A percentile compares a stretch with the other conserved stretches of the same genome.
Evolutionary conservation across 2,888 invertebrate species (phyloP).

Genomic region (Tyria jacobaeae): DNA sequence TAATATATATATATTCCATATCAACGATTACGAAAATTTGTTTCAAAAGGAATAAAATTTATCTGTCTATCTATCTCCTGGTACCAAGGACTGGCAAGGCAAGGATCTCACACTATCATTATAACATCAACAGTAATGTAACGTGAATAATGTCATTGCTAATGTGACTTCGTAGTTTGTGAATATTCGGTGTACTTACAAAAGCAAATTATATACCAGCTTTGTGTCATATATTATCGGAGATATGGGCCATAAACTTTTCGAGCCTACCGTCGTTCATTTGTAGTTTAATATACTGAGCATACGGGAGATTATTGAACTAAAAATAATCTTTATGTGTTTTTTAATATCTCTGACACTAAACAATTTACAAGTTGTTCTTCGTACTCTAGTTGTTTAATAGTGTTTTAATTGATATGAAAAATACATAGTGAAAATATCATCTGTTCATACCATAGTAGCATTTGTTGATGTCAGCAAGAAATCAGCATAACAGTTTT

Average conservation of each 20-base stretch:
- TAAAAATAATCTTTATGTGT: too few species aligned
- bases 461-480: too few species aligned
- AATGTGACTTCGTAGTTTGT: slow-evolving; percentile 22
- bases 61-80: too few species aligned
- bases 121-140: slow-evolving; percentile 40
- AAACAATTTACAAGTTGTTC: not conserved
- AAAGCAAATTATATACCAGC: slow-evolving; percentile 40
- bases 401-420: too few species aligned
- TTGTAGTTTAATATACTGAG: slow-evolving; percentile 9
- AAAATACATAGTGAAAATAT: too few species aligned
- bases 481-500: too few species aligned
- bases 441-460: too few species aligned
- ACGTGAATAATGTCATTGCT: slow-evolving; percentile 38
- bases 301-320: slow-evolving; percentile 11
- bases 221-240: slow-evolving; percentile 32
- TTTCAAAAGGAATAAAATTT: not conserved
- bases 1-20: too few species aligned
- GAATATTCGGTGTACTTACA: slow-evolving; percentile 29
- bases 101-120: slow-evolving; percentile 22
- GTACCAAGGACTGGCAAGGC: too few species aligned
- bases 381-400: too few species aligned
- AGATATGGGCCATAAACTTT: slow-evolving; percentile 18
- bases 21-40: not conserved
- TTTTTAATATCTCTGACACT: not conserved
- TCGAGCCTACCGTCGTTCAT: slow-evolving; percentile 8